These are phyloP conservation scores for Platyura marginata DNA, from an alignment of 1,140 invertebrate genomes.

Conservation along the genomic window DNA sequence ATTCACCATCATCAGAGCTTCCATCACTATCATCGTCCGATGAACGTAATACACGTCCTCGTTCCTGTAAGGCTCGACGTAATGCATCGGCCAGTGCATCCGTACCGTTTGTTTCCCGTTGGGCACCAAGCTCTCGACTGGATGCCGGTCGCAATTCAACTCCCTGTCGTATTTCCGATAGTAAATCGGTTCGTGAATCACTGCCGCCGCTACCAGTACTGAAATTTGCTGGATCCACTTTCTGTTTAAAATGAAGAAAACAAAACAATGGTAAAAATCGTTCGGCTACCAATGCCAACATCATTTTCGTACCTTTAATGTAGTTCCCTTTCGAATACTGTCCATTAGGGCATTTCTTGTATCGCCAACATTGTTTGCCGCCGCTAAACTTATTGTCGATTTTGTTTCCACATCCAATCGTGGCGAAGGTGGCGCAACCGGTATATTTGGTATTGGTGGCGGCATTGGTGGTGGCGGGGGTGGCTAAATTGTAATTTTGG, in stretches of 20 bases:
- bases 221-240: constrained; percentile 31
- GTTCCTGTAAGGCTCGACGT: constrained; percentile 14
- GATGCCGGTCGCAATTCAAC: constrained; percentile 45
- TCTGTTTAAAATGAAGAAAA: constrained; percentile 22
- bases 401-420: constrained; percentile 18
- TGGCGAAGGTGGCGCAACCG: constrained; percentile 18
- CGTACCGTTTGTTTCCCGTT: constrained; percentile 10
- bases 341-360: constrained; percentile 51
- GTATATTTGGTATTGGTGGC: constrained; percentile 10
- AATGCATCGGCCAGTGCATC: constrained; percentile 22
- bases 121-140: constrained; percentile 12
- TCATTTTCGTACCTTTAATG: constrained; percentile 43
- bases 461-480: constrained; percentile 9
- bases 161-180: constrained; percentile 64
- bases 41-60: constrained; percentile 16
- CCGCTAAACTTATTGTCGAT: constrained; percentile 8
- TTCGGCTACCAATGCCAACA: no score
- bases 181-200: constrained; percentile 45
- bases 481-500: not conserved
- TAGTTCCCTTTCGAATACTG: constrained; percentile 49
- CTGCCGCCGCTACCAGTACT: constrained; percentile 11
- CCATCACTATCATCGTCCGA: constrained; percentile 18
- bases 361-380: constrained; percentile 24
- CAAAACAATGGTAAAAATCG: not conserved
- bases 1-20: constrained; percentile 19